A percentile compares a stretch with the other conserved stretches of the same genome.
phyloP scores from a whole-genome alignment of 1,140 invertebrate genomes.

The Zaprionus tsacasi region DNA sequence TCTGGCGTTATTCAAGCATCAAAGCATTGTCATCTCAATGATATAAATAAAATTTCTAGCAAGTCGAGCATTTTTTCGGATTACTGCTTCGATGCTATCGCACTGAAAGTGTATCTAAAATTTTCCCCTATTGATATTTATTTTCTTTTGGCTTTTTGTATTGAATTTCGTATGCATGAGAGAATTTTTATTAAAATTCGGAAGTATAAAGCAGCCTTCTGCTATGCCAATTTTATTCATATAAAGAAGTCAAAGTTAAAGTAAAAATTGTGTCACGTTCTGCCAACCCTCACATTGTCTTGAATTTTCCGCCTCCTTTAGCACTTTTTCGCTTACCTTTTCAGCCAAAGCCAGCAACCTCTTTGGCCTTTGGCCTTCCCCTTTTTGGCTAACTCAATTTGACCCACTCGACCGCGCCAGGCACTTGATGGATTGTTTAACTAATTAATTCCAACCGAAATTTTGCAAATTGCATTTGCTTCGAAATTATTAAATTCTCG shows the following conservation, averaged over 20 bases:
- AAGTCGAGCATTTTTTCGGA: not conserved
- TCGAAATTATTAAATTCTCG: constrained; percentile 58
- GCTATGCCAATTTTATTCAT: no score
- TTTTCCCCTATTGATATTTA: constrained; percentile 9
- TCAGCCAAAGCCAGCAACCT: not conserved
- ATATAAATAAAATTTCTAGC: not conserved
- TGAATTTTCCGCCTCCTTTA: constrained; percentile 27
- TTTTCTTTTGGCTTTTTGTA: constrained; percentile 41
- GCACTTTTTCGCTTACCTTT: constrained; percentile 45
- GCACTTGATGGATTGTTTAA: constrained; percentile 66
- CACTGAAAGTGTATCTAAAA: constrained; percentile 6
- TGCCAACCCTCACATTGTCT: not conserved
- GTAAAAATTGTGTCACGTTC: constrained; percentile 19
- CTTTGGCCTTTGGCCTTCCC: constrained; percentile 7
- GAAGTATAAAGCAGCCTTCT: not conserved
- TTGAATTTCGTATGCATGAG: constrained; percentile 48
- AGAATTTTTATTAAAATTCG: constrained; percentile 67
- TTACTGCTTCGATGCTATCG: not conserved
- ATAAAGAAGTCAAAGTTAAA: not conserved
- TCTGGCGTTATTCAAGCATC: not conserved
- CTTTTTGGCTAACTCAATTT: constrained; percentile 54
- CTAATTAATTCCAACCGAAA: constrained; percentile 65
- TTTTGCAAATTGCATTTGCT: constrained; percentile 59
- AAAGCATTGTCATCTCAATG: not conserved
- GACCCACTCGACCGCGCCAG: constrained; percentile 22